Evolutionary conservation across 1,140 invertebrate genomes (phyloP).

Genomic region (Hylaeus volcanicus): DNA sequence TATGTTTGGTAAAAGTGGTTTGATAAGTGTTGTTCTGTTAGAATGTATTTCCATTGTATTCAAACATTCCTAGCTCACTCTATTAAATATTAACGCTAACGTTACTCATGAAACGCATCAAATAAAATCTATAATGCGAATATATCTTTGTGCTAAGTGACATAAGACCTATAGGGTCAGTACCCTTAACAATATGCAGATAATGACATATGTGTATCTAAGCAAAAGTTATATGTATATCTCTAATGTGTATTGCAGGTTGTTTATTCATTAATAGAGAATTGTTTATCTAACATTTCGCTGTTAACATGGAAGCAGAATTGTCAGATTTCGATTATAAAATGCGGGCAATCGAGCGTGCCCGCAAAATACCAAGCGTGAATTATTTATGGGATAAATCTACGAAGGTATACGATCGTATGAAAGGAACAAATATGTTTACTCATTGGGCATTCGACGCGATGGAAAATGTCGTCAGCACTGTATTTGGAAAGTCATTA

Average conservation of each 20-base stretch:
- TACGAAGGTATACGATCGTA: constrained; percentile 66
- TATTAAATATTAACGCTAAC: no score
- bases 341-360: constrained; percentile 70
- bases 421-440: constrained; percentile 69
- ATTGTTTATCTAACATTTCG: neutral
- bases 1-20: neutral
- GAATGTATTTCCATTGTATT: neutral
- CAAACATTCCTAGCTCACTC: no score
- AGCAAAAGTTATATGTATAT: no score
- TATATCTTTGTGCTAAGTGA: no score
- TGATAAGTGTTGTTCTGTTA: neutral
- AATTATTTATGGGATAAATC: constrained; percentile 75
- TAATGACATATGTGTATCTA: no score
- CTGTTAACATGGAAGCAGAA: constrained; percentile 57
- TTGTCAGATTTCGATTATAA: constrained; percentile 60
- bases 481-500: constrained; percentile 68
- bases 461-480: constrained; percentile 67
- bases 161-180: no score
- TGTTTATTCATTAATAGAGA: neutral
- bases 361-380: constrained; percentile 71
- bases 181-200: no score
- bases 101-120: no score
- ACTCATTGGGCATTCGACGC: constrained; percentile 71
- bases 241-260: no score
- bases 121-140: no score